These are phyloP conservation scores for Ficedula albicollis DNA, from an alignment of 2,797 vertebrate species.

Conservation along the genomic window DNA sequence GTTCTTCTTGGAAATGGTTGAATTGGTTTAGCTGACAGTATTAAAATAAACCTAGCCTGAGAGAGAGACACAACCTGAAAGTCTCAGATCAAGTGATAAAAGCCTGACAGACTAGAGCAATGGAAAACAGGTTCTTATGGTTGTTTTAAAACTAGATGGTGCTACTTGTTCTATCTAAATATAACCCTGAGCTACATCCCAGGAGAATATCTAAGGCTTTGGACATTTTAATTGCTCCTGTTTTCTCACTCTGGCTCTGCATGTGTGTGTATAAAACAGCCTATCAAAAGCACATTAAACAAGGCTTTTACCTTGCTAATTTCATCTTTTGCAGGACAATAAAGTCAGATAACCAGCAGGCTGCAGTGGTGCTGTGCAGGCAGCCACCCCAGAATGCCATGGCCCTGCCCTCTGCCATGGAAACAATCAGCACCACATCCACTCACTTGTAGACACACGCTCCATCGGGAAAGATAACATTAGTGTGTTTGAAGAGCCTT, in stretches of 20 bases:
- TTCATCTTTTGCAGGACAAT: neutral
- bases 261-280: neutral
- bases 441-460: neutral
- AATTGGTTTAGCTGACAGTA: conserved; percentile 42
- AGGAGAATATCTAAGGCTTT: conserved; percentile 6
- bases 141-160: conserved; percentile 30
- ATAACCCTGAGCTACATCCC: conserved; percentile 48
- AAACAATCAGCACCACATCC: neutral
- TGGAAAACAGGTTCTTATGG: conserved; percentile 38
- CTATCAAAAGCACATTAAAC: conserved; percentile 11
- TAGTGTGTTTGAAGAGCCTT: neutral
- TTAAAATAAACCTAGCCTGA: conserved; percentile 45
- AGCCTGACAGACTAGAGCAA: conserved; percentile 35
- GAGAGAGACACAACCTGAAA: conserved; percentile 49
- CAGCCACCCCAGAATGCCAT: fast-evolving
- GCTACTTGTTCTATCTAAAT: conserved; percentile 25
- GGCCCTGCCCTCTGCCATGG: fast-evolving
- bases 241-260: conserved; percentile 37
- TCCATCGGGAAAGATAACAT: neutral
- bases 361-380: neutral
- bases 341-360: neutral
- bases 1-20: conserved; percentile 43
- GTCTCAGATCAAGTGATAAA: conserved; percentile 60
- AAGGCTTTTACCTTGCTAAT: neutral
- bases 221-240: neutral